A percentile compares a stretch with the other conserved stretches of the same genome.
Conservation (phyloP, 2,113 vertebrate genomes). For the Picathartes gymnocephalus region DNA sequence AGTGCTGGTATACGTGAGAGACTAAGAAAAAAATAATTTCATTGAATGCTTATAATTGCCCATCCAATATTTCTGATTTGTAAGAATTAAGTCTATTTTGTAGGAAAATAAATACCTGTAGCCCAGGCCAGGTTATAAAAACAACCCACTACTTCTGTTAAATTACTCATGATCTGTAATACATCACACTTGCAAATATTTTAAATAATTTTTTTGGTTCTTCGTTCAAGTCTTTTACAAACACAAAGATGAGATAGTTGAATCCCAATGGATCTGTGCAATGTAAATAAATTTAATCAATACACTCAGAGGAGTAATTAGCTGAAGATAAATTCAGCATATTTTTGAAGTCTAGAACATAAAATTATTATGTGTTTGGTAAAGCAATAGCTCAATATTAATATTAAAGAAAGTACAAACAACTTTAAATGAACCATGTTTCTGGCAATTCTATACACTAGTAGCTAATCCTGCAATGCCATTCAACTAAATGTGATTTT, state of each 20-base stretch:
- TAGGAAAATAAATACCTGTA: not conserved
- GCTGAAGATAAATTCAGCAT: not conserved
- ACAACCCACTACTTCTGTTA: not conserved
- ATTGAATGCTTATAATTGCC: not conserved
- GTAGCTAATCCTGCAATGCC: slow-evolving; percentile 1
- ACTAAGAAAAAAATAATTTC: not conserved
- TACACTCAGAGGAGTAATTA: slow-evolving; percentile 29
- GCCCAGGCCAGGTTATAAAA: not conserved
- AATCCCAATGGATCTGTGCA: not conserved
- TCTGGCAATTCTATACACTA: not conserved
- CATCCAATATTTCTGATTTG: not conserved
- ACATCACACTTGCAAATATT: not conserved
- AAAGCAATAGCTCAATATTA: not conserved
- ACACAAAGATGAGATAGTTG: not conserved
- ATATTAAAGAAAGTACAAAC: slow-evolving; percentile 31
- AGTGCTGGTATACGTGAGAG: not conserved
- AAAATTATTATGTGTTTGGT: not conserved
- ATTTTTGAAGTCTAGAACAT: slow-evolving; percentile 16
- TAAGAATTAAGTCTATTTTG: not conserved
- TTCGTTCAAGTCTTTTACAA: not conserved
- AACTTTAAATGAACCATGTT: slow-evolving; percentile 33
- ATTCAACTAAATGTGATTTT: slow-evolving; percentile 21
- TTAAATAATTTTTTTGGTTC: not conserved
- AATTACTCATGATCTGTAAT: not conserved
- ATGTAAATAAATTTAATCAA: slow-evolving; percentile 50